phyloP scores from a whole-genome alignment of 2,113 vertebrate genomes.

The Corythornis vintsioides region DNA sequence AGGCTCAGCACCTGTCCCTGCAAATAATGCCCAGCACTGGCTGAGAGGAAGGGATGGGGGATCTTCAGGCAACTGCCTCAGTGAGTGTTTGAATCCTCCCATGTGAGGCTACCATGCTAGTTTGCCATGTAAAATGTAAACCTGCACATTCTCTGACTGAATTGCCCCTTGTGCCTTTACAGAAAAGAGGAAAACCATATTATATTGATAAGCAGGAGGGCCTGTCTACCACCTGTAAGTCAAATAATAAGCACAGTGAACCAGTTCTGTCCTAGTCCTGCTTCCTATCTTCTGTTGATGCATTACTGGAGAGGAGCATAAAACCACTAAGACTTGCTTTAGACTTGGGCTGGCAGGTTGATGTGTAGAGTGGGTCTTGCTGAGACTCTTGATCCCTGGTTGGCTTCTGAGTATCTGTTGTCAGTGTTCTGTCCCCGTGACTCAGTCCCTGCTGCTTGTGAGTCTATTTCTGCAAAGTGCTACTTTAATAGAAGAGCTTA shows the following conservation, averaged over 20 bases:
- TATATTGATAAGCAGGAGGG: background rate
- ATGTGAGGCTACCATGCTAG: background rate
- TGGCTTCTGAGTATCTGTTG: background rate
- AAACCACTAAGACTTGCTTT: background rate
- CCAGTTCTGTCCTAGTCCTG: background rate
- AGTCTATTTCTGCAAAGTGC: background rate
- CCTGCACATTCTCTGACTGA: background rate
- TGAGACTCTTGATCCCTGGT: rapidly evolving
- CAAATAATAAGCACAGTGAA: background rate
- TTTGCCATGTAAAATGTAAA: background rate
- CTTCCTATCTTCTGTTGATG: background rate
- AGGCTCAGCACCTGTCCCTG: background rate
- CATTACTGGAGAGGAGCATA: background rate
- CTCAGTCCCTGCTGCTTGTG: background rate
- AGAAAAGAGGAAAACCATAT: background rate
- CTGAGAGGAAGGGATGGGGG: background rate
- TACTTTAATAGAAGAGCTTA: background rate
- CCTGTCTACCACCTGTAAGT: background rate
- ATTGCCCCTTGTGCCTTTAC: background rate
- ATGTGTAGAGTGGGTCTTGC: background rate
- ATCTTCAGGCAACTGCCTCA: background rate
- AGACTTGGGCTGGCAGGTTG: background rate
- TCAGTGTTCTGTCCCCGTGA: background rate
- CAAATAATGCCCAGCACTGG: no score
- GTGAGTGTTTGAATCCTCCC: rapidly evolving